Evolutionary conservation across 1,140 invertebrate species (phyloP), one percentile per base, ranked within the genome.

Genomic region (Platorchestia sp.): DNA sequence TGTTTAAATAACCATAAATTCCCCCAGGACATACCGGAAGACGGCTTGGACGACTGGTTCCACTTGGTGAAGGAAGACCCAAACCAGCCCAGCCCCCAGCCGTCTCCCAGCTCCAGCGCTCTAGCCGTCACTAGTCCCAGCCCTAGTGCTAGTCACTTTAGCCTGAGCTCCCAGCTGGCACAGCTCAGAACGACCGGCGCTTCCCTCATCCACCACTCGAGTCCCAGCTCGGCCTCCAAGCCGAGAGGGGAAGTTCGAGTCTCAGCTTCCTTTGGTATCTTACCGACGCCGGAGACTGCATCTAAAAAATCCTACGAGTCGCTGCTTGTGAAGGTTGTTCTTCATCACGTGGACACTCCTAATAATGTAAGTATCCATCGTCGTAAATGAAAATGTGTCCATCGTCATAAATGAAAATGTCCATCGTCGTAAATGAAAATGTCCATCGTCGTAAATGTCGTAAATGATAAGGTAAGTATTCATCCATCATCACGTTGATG

Each of bases 301-400:
- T 45, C 45, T 19, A 47, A 6, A 7, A 45, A 41, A 47, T n/a
- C 45, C 19, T 93, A 93, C 45, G 91, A 93, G 44, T 14, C 91
- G 10, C 45, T 93, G 7, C 91, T 93, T 0, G 91, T 93, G 43
- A 93, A 93, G 45, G 10, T n/a, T 40, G 0, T 93, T 7, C 91
- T 93, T 1, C 45, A 93, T 47, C 44, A 93, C 45, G 91, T 93
- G 6, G 91, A 45, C 3, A 1, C 43, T 45, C 43, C 45, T 44
- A 16, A 44, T 93, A 40, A 27, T 93, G 91, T 93, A 47, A 93
- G 91, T 93, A 27, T n/a, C n/a, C n/a, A n/a, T n/a, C n/a, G n/a
- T n/a, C n/a, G n/a, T n/a, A n/a, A n/a, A n/a, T n/a, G n/a, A n/a
- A n/a, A n/a, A n/a, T n/a, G n/a, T n/a, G n/a, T n/a, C n/a, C n/a